A percentile compares a stretch with the other conserved stretches of the same genome.
phyloP scores from a whole-genome alignment of 2,888 invertebrate species.

The Noctua comes region DNA sequence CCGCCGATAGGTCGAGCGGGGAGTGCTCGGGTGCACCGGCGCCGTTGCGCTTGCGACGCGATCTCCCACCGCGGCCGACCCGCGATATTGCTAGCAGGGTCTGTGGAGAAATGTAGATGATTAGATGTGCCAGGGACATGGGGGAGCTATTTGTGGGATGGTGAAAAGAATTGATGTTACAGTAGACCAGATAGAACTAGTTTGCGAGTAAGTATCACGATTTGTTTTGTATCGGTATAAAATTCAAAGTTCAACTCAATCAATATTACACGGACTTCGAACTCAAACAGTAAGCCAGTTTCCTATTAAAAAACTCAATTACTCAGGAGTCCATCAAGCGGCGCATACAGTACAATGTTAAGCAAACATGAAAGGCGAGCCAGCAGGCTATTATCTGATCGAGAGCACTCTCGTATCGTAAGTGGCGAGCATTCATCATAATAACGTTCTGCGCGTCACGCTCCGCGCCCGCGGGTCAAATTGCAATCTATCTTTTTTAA shows the following conservation, averaged over 20 bases:
- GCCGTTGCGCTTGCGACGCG: slow-evolving; percentile 82
- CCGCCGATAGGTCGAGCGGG: slow-evolving; percentile 86
- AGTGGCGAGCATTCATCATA: slow-evolving; percentile 86
- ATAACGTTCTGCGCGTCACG: slow-evolving; percentile 87
- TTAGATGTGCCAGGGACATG: slow-evolving; percentile 3
- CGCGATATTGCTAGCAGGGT: slow-evolving; percentile 84
- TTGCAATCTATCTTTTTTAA: slow-evolving; percentile 90
- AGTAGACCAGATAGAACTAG: neutral
- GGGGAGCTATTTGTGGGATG: neutral
- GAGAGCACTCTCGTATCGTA: slow-evolving; percentile 81
- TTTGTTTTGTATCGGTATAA: neutral
- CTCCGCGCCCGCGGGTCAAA: slow-evolving; percentile 87
- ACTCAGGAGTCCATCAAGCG: slow-evolving; percentile 80
- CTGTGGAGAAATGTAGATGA: slow-evolving; percentile 68
- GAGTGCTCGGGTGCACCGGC: slow-evolving; percentile 80
- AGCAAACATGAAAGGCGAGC: slow-evolving; percentile 84
- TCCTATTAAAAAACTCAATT: slow-evolving; percentile 81
- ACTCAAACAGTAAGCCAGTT: slow-evolving; percentile 34
- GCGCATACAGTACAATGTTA: slow-evolving; percentile 77
- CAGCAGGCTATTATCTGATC: slow-evolving; percentile 83
- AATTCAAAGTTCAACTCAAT: slow-evolving; percentile 30
- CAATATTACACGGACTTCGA: slow-evolving; percentile 25
- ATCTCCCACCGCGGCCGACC: slow-evolving; percentile 82
- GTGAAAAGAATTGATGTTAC: neutral
- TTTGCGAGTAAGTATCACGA: neutral